Percentiles rank a stretch among this genome's conserved stretches.
phyloP scores from a whole-genome alignment of 2,888 invertebrate genomes.

The Nasonovia ribisnigri region DNA sequence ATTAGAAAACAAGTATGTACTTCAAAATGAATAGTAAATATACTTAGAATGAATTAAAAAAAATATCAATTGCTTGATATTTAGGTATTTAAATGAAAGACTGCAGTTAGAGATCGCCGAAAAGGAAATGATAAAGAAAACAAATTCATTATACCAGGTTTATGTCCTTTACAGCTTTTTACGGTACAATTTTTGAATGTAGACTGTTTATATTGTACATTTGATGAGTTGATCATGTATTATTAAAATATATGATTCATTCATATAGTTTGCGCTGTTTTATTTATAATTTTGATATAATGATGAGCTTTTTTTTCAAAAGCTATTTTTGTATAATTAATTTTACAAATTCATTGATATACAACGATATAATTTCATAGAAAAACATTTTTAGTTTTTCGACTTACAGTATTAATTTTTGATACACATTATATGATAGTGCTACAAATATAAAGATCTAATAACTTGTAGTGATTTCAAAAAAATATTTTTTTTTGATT shows the following conservation, averaged over 20 bases:
- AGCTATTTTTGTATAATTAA: neutral
- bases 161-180: constrained; percentile 68
- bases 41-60: neutral
- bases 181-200: constrained; percentile 56
- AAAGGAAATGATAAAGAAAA: constrained; percentile 80
- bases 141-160: constrained; percentile 75
- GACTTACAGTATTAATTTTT: neutral
- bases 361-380: neutral
- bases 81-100: constrained; percentile 82
- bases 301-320: neutral
- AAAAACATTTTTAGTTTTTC: neutral
- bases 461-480: neutral
- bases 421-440: neutral
- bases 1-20: constrained; percentile 80
- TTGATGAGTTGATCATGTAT: neutral
- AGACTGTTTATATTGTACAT: constrained; percentile 37
- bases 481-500: neutral
- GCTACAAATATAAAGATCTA: neutral
- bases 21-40: neutral
- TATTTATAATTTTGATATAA: neutral
- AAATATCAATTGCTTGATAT: constrained; percentile 57
- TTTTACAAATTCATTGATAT: neutral
- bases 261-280: neutral
- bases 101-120: constrained; percentile 84
- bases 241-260: neutral